phyloP scores from a whole-genome alignment of 2,797 vertebrate species.

The Poliocrania exsul region DNA sequence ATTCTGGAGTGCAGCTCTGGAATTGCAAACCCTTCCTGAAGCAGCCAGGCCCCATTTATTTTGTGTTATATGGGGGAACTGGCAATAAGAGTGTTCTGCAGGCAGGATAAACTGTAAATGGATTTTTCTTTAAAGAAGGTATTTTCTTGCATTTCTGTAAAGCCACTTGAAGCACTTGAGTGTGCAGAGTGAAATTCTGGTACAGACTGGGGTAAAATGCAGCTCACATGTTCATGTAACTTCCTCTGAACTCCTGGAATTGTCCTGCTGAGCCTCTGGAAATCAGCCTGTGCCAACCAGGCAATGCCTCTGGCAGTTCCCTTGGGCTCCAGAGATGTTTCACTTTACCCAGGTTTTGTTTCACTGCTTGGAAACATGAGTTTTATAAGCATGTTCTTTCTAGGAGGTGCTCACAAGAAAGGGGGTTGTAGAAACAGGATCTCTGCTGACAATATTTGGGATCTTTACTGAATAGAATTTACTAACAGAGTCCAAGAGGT shows the following conservation, averaged over 20 bases:
- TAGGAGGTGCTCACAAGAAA: not conserved
- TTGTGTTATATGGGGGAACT: not conserved
- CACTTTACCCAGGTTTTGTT: not conserved
- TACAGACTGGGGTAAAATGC: not conserved
- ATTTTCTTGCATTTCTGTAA: not conserved
- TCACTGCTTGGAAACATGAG: constrained; percentile 15
- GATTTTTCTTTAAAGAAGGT: not conserved
- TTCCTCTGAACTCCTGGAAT: not conserved
- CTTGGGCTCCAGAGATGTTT: not conserved
- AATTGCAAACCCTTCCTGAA: not conserved
- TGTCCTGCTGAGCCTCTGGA: not conserved
- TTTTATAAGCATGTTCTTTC: not conserved
- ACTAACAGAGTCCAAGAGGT: not conserved
- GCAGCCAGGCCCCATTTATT: not conserved
- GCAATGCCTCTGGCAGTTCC: not conserved
- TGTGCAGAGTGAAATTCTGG: not conserved
- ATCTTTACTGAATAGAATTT: not conserved
- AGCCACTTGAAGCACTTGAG: not conserved
- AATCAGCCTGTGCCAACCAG: not conserved
- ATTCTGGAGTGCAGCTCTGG: not conserved
- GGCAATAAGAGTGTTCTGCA: not conserved
- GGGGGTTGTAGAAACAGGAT: not conserved
- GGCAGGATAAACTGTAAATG: not conserved
- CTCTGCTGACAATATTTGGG: not conserved
- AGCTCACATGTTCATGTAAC: not conserved